These are phyloP conservation scores for Atethmia centrago DNA, from an alignment of 2,888 invertebrate species.

Conservation along the genomic window DNA sequence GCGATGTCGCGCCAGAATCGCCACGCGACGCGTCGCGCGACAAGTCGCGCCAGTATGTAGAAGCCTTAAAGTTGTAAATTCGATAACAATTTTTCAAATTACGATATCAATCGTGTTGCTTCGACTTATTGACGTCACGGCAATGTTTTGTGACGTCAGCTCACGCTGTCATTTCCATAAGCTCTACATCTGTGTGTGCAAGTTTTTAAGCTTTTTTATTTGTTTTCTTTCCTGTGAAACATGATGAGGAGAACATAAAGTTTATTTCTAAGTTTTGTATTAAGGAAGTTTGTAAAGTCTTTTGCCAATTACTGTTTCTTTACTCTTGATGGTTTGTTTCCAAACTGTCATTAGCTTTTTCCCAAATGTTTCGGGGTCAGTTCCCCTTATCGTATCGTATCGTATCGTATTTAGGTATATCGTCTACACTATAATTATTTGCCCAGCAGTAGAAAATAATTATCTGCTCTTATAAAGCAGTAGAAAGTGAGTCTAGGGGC, in stretches of 20 bases:
- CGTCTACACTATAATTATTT: not conserved
- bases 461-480: not conserved
- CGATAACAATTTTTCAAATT: slow-evolving; percentile 48
- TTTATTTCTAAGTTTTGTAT: slow-evolving; percentile 2
- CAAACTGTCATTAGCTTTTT: not conserved
- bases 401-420: not conserved
- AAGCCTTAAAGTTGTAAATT: slow-evolving; percentile 42
- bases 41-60: too few relatives aligned
- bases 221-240: slow-evolving; percentile 30
- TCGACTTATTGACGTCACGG: slow-evolving; percentile 13
- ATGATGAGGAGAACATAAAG: not conserved
- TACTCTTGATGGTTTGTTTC: not conserved
- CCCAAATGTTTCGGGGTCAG: not conserved
- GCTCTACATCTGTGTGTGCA: slow-evolving; percentile 50
- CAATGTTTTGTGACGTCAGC: slow-evolving; percentile 23
- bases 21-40: too few relatives aligned
- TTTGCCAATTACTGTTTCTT: slow-evolving; percentile 11
- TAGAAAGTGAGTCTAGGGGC: not conserved
- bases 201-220: slow-evolving; percentile 48
- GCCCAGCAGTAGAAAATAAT: not conserved
- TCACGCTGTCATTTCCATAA: slow-evolving; percentile 26
- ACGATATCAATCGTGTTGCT: slow-evolving; percentile 25
- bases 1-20: too few relatives aligned
- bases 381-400: too few relatives aligned
- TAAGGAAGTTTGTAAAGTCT: not conserved